phyloP scores from a whole-genome alignment of 2,888 invertebrate genomes.

The Drosophila mettleri region DNA sequence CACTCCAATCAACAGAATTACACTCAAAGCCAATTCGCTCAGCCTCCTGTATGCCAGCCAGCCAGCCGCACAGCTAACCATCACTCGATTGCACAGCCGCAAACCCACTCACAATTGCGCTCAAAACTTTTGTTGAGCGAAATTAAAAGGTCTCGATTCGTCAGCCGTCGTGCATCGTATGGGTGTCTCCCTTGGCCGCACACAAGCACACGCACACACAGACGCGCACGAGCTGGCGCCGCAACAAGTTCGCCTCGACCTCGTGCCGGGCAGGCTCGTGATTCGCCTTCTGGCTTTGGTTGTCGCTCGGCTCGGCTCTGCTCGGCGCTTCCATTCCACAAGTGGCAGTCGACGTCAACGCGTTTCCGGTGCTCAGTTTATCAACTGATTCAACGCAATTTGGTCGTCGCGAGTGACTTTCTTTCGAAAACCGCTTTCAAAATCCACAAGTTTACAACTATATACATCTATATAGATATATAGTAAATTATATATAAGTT shows the following conservation, averaged over 20 bases:
- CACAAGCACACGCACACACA: neutral
- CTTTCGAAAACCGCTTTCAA: conserved; percentile 8
- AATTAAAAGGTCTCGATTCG: conserved; percentile 63
- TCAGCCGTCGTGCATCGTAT: conserved; percentile 51
- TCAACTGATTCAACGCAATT: conserved; percentile 53
- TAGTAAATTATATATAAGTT: neutral
- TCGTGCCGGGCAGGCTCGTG: conserved; percentile 66
- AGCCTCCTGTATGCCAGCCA: conserved; percentile 26
- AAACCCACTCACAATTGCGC: conserved; percentile 33
- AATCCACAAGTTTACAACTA: neutral
- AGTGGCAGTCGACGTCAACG: conserved; percentile 77
- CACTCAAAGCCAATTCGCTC: conserved; percentile 6
- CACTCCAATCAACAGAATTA: neutral
- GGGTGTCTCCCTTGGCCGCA: conserved; percentile 50
- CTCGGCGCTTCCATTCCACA: conserved; percentile 73
- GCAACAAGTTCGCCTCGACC: conserved; percentile 41
- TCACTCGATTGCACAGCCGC: conserved; percentile 16
- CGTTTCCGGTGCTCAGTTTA: conserved; percentile 81
- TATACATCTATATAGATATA: neutral
- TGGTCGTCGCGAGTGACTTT: conserved; percentile 45
- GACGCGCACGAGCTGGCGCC: conserved; percentile 11
- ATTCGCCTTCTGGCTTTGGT: conserved; percentile 59
- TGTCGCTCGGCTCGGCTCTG: conserved; percentile 25
- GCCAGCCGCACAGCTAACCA: conserved; percentile 25
- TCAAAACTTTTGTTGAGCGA: conserved; percentile 40